Base-by-base conservation (phyloP, 2,888 invertebrate genomes). In the Himalopsyche kuldschensis region DNA sequence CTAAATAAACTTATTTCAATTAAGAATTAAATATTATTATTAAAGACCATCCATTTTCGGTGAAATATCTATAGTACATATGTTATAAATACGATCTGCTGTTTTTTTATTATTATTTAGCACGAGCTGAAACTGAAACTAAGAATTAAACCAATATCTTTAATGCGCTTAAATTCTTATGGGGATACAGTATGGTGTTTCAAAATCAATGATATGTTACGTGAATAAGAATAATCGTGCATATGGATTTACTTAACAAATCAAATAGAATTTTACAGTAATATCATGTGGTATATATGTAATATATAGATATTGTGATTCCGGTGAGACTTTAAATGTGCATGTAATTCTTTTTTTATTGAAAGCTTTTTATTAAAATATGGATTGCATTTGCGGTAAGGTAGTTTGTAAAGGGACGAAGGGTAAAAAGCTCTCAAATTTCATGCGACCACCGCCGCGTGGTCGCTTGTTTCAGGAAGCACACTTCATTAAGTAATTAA, bases 401-500 rank as follows among this genome's bases (percentile, higher is more conserved):
- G 27, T 24, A 17, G 78, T 32, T 35, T 24, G 20, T 27, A 32
- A 30, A 24, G 63, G 41, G 2, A 48, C 35, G 27, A 63, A 5
- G 69, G 79, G 83, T 80, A 32, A 35, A 76, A 63, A 69, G 24
- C 48, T 84, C 78, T 84, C 80, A 27, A 24, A 75, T 84, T 81
- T 75, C 84, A 83, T 69, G 69, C 27, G 84, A 85, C 83, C 82
- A 81, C 81, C 82, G 47, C 75, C 81, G 80, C 82, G 84, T 80
- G 80, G 80, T 82, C 81, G 78, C 35, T 79, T 69, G 69, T 69
- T 69, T 69, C 79, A 84, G 85, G 85, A 85, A 85, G 85, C 85
- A 81, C 85, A 81, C 85, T 85, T 85, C 85, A 85, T 85, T 85
- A 84, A 55, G 32, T 79, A 80, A 85, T 85, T 85, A 82, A 78